Base-by-base conservation (phyloP, 2,888 invertebrate genomes). In the Amiota minor region DNA sequence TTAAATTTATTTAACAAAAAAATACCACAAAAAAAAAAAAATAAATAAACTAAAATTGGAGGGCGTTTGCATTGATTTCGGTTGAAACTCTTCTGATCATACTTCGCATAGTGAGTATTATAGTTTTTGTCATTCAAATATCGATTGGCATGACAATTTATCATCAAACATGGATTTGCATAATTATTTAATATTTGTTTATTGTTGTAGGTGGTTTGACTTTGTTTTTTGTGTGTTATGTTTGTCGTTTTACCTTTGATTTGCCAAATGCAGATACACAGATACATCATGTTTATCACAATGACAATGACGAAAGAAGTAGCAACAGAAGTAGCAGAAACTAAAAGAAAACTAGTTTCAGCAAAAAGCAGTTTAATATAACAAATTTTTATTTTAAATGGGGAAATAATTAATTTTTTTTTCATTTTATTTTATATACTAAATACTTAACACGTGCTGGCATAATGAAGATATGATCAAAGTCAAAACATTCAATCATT, bases 121-220 rank as follows among this genome's bases (percentile, higher is more conserved):
- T 2, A 3, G 4, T 53, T 53, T n/a, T 12, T 53, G 53, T 12
- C 53, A 53, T 53, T 53, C 6, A 12, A 10, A 35, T 6, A 35
- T 35, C 35, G 35, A 35, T 35, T 35, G 35, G 35, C 35, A 6
- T 35, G 35, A 35, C 35, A 35, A 35, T 35, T 35, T 35, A 35
- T 35, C 23, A 35, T 45, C 4, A 12, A 35, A 23, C 62, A 45
- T 14, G 35, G 62, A 62, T 62, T 62, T 62, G 62, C 62, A 62
- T 62, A 62, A 62, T 62, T 35, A 35, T 62, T 12, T 14, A 9
- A 18, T 35, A 14, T 23, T 62, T 35, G 16, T 12, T 14, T 16
- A 61, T 35, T 62, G 23, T 62, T 2, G 59, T 59, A 62, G 62
- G 62, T 35, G 62, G 23, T 62, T 14, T 9, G 12, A 61, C 8